Evolutionary conservation across 2,888 invertebrate species (phyloP).

Genomic region (Pinctada fucata): DNA sequence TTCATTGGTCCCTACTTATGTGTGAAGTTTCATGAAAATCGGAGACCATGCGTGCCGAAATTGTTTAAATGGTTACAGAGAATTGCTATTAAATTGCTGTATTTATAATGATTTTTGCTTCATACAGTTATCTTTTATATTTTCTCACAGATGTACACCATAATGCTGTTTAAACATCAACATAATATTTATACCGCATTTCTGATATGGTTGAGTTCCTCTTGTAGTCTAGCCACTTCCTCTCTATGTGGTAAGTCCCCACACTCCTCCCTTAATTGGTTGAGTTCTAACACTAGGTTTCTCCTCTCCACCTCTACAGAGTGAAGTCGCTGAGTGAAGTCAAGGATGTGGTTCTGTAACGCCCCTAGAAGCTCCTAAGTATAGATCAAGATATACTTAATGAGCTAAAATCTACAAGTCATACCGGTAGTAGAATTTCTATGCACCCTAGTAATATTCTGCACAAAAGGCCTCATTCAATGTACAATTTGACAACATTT

Average conservation of each 20-base stretch:
- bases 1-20: too few species aligned
- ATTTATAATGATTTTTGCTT: too few species aligned
- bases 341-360: constrained; percentile 71
- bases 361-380: constrained; percentile 66
- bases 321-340: constrained; percentile 71
- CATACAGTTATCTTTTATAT: too few species aligned
- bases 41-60: too few species aligned
- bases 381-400: not conserved
- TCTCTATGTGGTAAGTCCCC: constrained; percentile 30
- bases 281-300: constrained; percentile 62
- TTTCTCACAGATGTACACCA: too few species aligned
- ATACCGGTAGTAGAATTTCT: not conserved
- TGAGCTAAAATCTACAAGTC: not conserved
- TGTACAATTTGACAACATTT: too few species aligned
- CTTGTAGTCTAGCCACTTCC: constrained; percentile 26
- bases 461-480: too few species aligned
- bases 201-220: constrained; percentile 28
- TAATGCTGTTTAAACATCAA: not conserved
- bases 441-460: not conserved
- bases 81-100: too few species aligned
- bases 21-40: too few species aligned
- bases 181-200: constrained; percentile 20
- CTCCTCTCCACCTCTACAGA: constrained; percentile 70
- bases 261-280: constrained; percentile 56
- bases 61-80: too few species aligned